Conservation (phyloP, 2,113 vertebrate species). For the Pomatorhinus ruficollis region DNA sequence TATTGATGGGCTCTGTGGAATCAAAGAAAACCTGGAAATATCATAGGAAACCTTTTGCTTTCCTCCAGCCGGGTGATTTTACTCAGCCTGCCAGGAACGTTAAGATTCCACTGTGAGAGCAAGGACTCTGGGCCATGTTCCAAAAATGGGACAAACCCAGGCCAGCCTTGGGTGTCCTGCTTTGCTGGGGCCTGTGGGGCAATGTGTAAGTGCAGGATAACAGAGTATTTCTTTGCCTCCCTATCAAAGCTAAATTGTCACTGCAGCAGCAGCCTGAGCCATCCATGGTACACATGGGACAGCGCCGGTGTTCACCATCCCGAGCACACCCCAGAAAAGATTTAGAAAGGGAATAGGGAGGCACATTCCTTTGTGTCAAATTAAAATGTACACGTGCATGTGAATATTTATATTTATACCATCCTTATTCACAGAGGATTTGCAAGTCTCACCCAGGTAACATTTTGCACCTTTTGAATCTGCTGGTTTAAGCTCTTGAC, state of each 20-base stretch:
- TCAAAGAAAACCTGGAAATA: conserved; percentile 67
- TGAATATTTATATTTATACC: background rate
- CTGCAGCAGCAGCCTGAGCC: background rate
- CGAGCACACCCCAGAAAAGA: background rate
- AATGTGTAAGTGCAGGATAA: background rate
- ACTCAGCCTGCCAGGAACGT: background rate
- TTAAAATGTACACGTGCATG: background rate
- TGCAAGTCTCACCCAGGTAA: background rate
- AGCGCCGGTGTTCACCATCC: background rate
- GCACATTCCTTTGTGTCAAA: background rate
- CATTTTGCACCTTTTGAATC: background rate
- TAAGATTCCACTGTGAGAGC: background rate
- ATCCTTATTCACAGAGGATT: background rate
- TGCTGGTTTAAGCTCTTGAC: background rate
- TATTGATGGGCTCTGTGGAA: conserved; percentile 35
- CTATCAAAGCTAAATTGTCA: background rate
- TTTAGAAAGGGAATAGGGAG: background rate
- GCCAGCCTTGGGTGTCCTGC: background rate
- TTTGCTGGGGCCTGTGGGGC: background rate
- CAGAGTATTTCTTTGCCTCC: background rate
- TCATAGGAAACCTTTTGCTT: conserved; percentile 55
- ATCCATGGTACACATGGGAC: background rate
- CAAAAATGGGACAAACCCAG: background rate
- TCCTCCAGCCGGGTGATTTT: background rate
- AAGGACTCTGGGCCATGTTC: background rate